A percentile compares a stretch with the other conserved stretches of the same genome.
Evolutionary conservation across 2,888 invertebrate species (phyloP).

Genomic region (Acronicta aceris): DNA sequence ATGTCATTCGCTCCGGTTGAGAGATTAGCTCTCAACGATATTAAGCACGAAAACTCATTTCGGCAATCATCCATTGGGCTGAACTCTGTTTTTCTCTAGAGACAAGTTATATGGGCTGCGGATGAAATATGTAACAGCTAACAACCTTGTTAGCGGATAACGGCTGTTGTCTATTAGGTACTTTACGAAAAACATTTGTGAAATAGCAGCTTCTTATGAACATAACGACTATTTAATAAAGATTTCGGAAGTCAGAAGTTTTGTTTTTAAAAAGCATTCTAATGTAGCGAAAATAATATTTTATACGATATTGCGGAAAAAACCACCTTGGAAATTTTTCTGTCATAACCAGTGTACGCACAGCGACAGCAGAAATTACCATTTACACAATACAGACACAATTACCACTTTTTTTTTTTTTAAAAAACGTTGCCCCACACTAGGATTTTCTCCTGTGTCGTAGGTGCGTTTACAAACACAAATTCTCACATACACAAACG

Average conservation of each 20-base stretch:
- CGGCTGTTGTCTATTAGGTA: conserved; percentile 6
- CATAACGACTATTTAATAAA: conserved; percentile 28
- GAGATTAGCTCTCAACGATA: conserved; percentile 33
- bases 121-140: conserved; percentile 35
- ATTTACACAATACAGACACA: no score
- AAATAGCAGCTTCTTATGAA: conserved; percentile 12
- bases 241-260: neutral
- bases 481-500: no score
- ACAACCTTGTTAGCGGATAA: conserved; percentile 17
- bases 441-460: no score
- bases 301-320: no score
- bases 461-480: no score
- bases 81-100: conserved; percentile 31
- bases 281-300: neutral
- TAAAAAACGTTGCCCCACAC: no score
- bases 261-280: no score
- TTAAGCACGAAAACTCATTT: conserved; percentile 47
- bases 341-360: no score
- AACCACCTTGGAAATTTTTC: no score
- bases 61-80: conserved; percentile 34
- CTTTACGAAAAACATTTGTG: conserved; percentile 5
- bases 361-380: no score
- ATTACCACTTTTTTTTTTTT: no score
- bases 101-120: conserved; percentile 28
- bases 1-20: conserved; percentile 29